phyloP scores from a whole-genome alignment of 2,797 vertebrate species.

The Lophotriccus pileatus region DNA sequence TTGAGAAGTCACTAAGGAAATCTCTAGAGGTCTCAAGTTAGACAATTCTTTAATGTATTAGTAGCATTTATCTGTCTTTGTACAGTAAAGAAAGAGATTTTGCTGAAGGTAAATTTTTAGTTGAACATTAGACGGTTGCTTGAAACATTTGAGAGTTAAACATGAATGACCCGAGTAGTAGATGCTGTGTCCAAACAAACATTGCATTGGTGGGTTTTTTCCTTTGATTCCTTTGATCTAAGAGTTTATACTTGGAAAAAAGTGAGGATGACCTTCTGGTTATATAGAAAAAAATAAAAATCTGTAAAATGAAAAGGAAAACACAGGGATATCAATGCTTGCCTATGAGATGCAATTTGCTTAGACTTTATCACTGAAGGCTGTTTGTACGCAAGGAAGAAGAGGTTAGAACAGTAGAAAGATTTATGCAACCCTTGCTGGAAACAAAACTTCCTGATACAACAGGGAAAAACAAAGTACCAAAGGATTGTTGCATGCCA shows the following conservation, averaged over 20 bases:
- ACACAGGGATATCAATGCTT: background rate
- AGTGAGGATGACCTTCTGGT: background rate
- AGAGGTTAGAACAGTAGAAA: background rate
- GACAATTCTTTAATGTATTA: background rate
- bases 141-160: background rate
- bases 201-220: background rate
- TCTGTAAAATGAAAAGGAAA: background rate
- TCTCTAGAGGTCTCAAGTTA: background rate
- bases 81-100: background rate
- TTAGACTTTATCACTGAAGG: background rate
- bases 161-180: background rate
- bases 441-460: background rate
- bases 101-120: background rate
- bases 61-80: background rate
- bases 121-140: background rate
- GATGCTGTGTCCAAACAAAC: background rate
- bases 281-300: background rate
- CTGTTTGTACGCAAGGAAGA: background rate
- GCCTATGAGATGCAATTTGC: background rate
- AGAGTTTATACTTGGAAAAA: background rate
- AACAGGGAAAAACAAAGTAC: background rate
- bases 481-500: background rate
- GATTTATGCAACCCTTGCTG: background rate
- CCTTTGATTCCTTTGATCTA: background rate
- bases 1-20: background rate